These are phyloP conservation scores for Lytechinus variegatus DNA, from an alignment of 35 echinoderm and acorn worm species.

Conservation along the genomic window DNA sequence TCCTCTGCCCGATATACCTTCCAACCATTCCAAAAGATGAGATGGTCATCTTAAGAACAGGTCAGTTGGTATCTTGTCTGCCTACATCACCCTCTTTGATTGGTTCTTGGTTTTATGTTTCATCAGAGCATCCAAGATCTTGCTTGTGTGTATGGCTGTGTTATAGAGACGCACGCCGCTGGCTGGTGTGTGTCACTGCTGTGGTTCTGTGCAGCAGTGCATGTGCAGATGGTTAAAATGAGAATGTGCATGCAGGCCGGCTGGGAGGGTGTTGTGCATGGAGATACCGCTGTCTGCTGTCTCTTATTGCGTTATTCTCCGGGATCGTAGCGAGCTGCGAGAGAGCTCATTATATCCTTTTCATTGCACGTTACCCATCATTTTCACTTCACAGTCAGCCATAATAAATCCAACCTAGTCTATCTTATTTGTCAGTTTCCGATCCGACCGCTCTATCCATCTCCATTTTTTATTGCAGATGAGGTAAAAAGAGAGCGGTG, in stretches of 20 bases:
- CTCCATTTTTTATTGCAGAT: constrained; percentile 4
- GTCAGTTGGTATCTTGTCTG: not conserved
- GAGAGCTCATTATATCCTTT: not conserved
- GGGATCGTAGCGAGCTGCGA: not conserved
- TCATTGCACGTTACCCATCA: not conserved
- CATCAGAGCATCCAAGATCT: not conserved
- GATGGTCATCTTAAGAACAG: not conserved
- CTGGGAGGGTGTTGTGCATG: not conserved
- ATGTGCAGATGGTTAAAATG: not conserved
- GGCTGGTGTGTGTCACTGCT: not conserved
- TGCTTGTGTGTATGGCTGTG: not conserved
- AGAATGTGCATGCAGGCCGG: not conserved
- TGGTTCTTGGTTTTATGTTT: not conserved
- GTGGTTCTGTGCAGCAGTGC: not conserved
- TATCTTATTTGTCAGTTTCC: not conserved
- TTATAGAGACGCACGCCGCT: not conserved
- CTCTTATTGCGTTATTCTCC: not conserved
- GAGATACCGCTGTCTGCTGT: not conserved
- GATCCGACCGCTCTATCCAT: not conserved
- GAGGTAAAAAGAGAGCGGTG: not conserved
- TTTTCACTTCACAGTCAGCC: not conserved
- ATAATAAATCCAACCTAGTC: not conserved
- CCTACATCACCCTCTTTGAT: not conserved
- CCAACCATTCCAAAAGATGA: not conserved
- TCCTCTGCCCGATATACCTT: not conserved